Evolutionary conservation across 1,140 invertebrate species (phyloP).

Genomic region (Gonioctena quinquepunctata): DNA sequence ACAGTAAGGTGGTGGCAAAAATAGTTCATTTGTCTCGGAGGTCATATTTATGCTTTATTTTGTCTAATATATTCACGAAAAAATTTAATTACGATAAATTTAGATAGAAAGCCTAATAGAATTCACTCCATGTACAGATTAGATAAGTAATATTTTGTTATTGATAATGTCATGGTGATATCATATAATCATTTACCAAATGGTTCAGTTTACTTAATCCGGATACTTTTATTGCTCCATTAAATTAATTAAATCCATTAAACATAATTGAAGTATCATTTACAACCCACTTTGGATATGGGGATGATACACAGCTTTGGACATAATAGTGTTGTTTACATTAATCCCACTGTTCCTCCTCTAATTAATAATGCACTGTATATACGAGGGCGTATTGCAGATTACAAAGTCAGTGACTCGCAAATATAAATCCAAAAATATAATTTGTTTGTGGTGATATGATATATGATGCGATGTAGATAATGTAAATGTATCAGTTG

Average conservation of each 20-base stretch:
- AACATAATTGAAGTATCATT: not conserved
- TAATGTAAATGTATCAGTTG: too few species aligned
- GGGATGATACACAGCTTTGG: not conserved
- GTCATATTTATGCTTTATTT: slow-evolving; percentile 22
- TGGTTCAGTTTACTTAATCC: slow-evolving; percentile 34
- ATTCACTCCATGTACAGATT: slow-evolving; percentile 34
- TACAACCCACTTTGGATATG: not conserved
- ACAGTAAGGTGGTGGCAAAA: slow-evolving; percentile 40
- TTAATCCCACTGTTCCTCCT: not conserved
- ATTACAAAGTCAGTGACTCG: too few species aligned
- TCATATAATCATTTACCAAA: slow-evolving; percentile 40
- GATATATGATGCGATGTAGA: too few species aligned
- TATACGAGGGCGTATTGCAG: too few species aligned
- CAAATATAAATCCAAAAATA: too few species aligned
- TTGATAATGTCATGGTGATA: slow-evolving; percentile 38
- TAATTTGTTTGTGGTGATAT: too few species aligned
- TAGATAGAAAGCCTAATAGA: slow-evolving; percentile 21
- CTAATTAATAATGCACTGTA: not conserved
- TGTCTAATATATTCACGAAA: not conserved
- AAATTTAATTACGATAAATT: slow-evolving; percentile 36
- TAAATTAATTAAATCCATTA: slow-evolving; percentile 38
- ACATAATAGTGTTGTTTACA: not conserved
- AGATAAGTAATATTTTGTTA: slow-evolving; percentile 37
- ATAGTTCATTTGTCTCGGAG: slow-evolving; percentile 27
- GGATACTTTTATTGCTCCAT: slow-evolving; percentile 28